These are phyloP conservation scores for Nemotelus pantherinus DNA, from an alignment of 2,888 invertebrate species.

Conservation along the genomic window DNA sequence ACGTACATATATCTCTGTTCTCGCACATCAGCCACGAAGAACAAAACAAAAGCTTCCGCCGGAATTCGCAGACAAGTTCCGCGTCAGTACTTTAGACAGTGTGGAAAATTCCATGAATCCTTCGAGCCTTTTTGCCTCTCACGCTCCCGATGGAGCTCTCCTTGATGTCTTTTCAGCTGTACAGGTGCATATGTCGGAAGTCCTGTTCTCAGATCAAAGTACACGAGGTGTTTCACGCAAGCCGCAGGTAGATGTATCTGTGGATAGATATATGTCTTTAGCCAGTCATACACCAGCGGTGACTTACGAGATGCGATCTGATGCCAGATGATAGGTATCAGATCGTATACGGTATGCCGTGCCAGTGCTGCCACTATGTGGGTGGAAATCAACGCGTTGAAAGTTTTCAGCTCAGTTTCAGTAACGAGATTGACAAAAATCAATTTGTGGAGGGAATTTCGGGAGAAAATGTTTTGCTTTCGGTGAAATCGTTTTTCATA, in stretches of 20 bases:
- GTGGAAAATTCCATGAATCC: neutral
- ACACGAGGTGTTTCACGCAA: constrained; percentile 2
- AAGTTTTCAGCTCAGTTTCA: constrained; percentile 12
- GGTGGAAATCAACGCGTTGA: constrained; percentile 13
- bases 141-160: too few relatives aligned
- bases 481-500: constrained; percentile 39
- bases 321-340: constrained; percentile 30
- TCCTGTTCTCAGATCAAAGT: neutral
- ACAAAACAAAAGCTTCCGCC: constrained; percentile 12
- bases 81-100: constrained; percentile 8
- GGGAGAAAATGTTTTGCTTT: constrained; percentile 33
- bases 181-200: too few relatives aligned
- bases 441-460: constrained; percentile 35
- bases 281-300: constrained; percentile 1
- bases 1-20: neutral
- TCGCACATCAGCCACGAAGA: neutral
- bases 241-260: neutral
- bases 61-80: neutral
- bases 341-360: neutral
- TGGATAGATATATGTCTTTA: too few relatives aligned
- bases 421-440: constrained; percentile 41
- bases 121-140: too few relatives aligned
- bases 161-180: too few relatives aligned
- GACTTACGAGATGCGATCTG: constrained; percentile 31
- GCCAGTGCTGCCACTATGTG: neutral